Base-by-base conservation (phyloP, 2,797 vertebrate species). In the Anguilla obscura region DNA sequence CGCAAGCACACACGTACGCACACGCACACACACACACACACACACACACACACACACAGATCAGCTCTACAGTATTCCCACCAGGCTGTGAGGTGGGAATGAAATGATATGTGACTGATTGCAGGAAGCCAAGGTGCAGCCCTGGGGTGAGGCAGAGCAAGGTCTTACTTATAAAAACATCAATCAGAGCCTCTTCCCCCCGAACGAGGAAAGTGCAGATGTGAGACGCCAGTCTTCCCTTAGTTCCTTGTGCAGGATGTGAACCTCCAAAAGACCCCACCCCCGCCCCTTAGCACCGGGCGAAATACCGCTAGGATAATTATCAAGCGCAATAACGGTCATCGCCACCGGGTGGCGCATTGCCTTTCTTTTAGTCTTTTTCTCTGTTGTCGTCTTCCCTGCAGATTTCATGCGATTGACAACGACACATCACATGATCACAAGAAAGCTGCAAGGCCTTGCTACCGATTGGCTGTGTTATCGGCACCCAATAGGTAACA, bases 161-260 rank as follows among this genome's bases (percentile, higher is more conserved):
- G 96, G 94, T 95, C 96, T 96, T 94, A 94, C 95, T 96, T 96
- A 95, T 94, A 96, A 95, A 96, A 96, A 94, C 96, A 96, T 96
- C 94, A 95, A 96, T 96, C 96, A 96, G 87, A 88, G 89, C 92
- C 90, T 91, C 86, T 58, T 90, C 90, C 89, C 91, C 92, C 91
- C 93, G 92, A 93, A 94, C 63, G 54, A 74, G 30, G 79, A 58
- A n/a, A 24, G 91, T 89, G 86, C 50, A 89, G 91, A 85, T 92
- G 91, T 92, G 91, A 92, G 94, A 93, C 91, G 90, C 89, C 90
- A 89, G 84, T 88, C 88, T 85, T 89, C 87, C 90, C 87, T 88
- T 82, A 86, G 86, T 21, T 21, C 33, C 45, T 27, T 80, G 30
- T 52, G 85, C 90, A 85, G 89, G 89, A 85, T 90, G 45, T 66